Evolutionary conservation across 2,113 vertebrate species (phyloP).

Genomic region (Melanostigma gelatinosum): DNA sequence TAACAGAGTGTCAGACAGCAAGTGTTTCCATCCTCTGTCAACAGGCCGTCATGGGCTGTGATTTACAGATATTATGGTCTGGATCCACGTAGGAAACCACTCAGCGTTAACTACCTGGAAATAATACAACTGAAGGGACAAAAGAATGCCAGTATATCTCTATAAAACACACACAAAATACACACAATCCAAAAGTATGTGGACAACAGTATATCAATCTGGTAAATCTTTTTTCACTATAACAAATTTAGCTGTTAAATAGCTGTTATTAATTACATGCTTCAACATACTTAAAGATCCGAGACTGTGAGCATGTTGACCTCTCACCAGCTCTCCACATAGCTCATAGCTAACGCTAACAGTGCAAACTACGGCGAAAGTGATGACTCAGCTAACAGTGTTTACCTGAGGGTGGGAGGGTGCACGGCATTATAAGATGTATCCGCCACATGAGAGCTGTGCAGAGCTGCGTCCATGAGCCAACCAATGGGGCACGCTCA

Average conservation of each 20-base stretch:
- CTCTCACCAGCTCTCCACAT: not conserved
- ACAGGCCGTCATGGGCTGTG: not conserved
- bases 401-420: not conserved
- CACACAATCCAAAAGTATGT: not conserved
- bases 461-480: too few species aligned
- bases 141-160: not conserved
- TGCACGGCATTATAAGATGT: not conserved
- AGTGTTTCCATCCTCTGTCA: conserved; percentile 28
- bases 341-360: too few species aligned
- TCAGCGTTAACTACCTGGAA: not conserved
- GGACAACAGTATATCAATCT: not conserved
- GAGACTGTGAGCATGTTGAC: too few species aligned
- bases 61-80: not conserved
- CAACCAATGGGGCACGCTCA: too few species aligned
- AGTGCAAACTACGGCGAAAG: too few species aligned
- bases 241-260: too few species aligned
- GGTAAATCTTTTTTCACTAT: not conserved
- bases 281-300: too few species aligned
- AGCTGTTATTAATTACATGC: too few species aligned
- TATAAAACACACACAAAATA: not conserved
- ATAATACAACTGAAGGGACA: not conserved
- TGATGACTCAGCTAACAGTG: not conserved
- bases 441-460: too few species aligned
- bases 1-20: conserved; percentile 10
- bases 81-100: not conserved